phyloP scores from a whole-genome alignment of 2,888 invertebrate genomes.

The Erynnis tages region DNA sequence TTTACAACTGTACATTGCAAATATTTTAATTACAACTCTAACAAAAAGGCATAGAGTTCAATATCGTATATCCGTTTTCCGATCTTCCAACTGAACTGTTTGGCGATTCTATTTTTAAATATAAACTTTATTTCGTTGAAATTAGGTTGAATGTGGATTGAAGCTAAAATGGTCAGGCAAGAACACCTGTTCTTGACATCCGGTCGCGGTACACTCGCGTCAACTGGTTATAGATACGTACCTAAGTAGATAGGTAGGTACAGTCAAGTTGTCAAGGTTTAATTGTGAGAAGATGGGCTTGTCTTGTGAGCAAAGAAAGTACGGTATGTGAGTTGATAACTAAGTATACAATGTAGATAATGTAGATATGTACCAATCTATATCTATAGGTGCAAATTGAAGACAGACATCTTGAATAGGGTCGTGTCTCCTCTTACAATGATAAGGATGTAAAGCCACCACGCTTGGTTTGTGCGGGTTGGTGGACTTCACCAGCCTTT shows the following conservation, averaged over 20 bases:
- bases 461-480: too few species aligned
- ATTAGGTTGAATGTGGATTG: conserved; percentile 3
- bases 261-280: conserved; percentile 24
- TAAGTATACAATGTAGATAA: too few species aligned
- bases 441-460: too few species aligned
- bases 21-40: background rate
- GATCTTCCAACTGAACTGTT: conserved; percentile 5
- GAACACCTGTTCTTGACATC: conserved; percentile 52
- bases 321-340: too few species aligned
- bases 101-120: background rate
- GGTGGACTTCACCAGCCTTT: too few species aligned
- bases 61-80: background rate
- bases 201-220: conserved; percentile 43
- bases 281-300: conserved; percentile 25
- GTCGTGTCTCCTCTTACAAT: too few species aligned
- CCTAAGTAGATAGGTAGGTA: conserved; percentile 2
- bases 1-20: conserved; percentile 10
- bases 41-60: background rate
- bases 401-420: too few species aligned
- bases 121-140: background rate
- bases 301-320: conserved; percentile 14
- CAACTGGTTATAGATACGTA: conserved; percentile 12
- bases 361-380: background rate
- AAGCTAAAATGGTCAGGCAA: conserved; percentile 42
- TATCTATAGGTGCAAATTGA: too few species aligned